phyloP scores from a whole-genome alignment of 2,888 invertebrate genomes.

The Cremastinae sp. region DNA sequence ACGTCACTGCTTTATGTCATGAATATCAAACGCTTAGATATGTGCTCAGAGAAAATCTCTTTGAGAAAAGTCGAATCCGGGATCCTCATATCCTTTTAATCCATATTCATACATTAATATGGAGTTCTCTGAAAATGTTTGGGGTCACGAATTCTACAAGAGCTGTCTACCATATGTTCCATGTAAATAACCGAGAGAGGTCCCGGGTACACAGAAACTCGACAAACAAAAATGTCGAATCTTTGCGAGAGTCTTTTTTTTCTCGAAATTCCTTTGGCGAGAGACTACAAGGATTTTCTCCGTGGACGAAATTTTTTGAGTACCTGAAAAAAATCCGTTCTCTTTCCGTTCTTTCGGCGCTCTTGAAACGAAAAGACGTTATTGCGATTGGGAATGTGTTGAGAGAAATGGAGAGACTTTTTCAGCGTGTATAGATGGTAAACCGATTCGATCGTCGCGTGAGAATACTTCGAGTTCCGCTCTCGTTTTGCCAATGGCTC shows the following conservation, averaged over 20 bases:
- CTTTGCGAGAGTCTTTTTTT: conserved; percentile 19
- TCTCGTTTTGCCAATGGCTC: neutral
- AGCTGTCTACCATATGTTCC: conserved; percentile 19
- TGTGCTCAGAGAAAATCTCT: too few relatives aligned
- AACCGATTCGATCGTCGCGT: neutral
- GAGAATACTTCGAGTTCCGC: neutral
- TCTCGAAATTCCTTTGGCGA: conserved; percentile 24
- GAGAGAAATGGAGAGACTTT: conserved; percentile 10
- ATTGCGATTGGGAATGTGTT: conserved; percentile 30
- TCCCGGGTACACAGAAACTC: neutral
- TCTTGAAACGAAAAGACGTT: conserved; percentile 29
- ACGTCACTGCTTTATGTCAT: too few relatives aligned
- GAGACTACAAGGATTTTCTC: conserved; percentile 43
- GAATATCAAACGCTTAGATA: too few relatives aligned
- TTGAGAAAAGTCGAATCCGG: conserved; percentile 6
- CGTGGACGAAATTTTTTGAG: neutral
- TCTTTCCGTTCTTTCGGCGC: conserved; percentile 8
- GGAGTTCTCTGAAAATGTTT: conserved; percentile 7
- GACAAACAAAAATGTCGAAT: conserved; percentile 22
- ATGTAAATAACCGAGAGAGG: conserved; percentile 31
- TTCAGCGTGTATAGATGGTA: conserved; percentile 17
- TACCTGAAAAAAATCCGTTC: conserved; percentile 42
- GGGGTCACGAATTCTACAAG: conserved; percentile 32
- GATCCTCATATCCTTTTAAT: neutral
- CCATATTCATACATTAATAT: neutral